Base-by-base conservation (phyloP, 2,113 vertebrate genomes). In the Tiliqua scincoides region DNA sequence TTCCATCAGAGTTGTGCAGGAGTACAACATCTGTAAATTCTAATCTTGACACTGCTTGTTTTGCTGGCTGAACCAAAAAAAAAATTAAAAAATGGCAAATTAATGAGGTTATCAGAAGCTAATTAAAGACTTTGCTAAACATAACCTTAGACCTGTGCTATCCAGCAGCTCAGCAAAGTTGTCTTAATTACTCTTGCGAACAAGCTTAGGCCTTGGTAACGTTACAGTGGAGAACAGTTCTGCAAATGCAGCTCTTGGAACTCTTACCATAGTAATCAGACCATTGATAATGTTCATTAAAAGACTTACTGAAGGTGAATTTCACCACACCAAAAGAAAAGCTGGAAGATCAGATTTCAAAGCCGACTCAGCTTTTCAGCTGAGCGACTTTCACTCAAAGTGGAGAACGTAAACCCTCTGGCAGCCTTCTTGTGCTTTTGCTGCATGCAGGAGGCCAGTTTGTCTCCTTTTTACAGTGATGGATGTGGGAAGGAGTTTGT, bases 341-440 rank as follows among this genome's bases (percentile, higher is more conserved):
- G 54, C 11, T 83, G 68, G 12, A 52, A 54, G 67, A 83, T 83
- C 25, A 40, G 81, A 83, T 83, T 83, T 83, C 81, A 83, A 83
- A 72, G 81, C 68, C 37, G 25, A 10, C 18, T 3, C 23, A 57
- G 48, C 67, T n/a, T 72, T 74, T 73, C 61, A 73, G 73, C 3
- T 3, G 6, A 15, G 17, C 12, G 25, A 54, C 32, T 61, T 61
- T 61, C 68, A 73, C 54, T 21, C 25, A 35, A 59, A 25, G 67
- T n/a, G 27, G 27, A 40, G 12, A 73, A 68, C 7, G 35, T 10
- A 37, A 9, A 57, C 10, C 15, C 8, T 30, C 35, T 61, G 43
- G 17, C 70, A 74, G 23, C 48, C 32, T 61, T 37, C n/a, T 35
- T 1, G 68, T 37, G 35, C 10, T 4, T 40, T 40, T 37, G 2